Percentiles rank a stretch among this genome's conserved stretches.
Conservation (phyloP, 2,888 invertebrate genomes). For the Habroteleia sp. region DNA sequence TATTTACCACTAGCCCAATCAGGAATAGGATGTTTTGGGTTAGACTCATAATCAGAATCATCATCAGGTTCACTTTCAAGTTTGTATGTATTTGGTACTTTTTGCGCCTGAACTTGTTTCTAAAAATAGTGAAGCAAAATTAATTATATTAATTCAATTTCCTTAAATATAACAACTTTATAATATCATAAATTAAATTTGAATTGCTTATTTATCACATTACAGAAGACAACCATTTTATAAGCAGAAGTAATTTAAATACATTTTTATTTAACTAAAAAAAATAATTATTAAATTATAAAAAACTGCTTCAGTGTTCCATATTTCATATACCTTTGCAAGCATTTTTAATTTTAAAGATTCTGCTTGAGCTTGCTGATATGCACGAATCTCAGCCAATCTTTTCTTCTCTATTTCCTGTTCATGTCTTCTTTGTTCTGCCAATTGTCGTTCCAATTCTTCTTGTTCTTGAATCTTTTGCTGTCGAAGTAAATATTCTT, state of each 20-base stretch:
- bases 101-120: constrained; percentile 56
- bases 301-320: too few species aligned
- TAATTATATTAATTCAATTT: too few species aligned
- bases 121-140: constrained; percentile 37
- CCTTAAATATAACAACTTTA: too few species aligned
- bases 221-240: too few species aligned
- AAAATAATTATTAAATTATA: too few species aligned
- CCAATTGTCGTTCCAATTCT: constrained; percentile 75
- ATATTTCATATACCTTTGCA: constrained; percentile 23
- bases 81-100: constrained; percentile 70
- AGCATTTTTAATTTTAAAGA: constrained; percentile 68
- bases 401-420: constrained; percentile 79
- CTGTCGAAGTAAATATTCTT: constrained; percentile 73
- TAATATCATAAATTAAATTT: too few species aligned
- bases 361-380: constrained; percentile 76
- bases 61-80: constrained; percentile 79
- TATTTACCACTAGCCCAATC: constrained; percentile 75
- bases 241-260: too few species aligned
- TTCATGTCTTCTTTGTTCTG: constrained; percentile 76
- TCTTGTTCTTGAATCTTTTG: constrained; percentile 76
- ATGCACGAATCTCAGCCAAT: constrained; percentile 70
- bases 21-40: constrained; percentile 76
- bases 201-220: too few species aligned
- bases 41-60: constrained; percentile 75
- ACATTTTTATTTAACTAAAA: too few species aligned